Evolutionary conservation across 2,797 vertebrate genomes (phyloP), one percentile per base, ranked within the genome.

Genomic region (Florisuga fusca): DNA sequence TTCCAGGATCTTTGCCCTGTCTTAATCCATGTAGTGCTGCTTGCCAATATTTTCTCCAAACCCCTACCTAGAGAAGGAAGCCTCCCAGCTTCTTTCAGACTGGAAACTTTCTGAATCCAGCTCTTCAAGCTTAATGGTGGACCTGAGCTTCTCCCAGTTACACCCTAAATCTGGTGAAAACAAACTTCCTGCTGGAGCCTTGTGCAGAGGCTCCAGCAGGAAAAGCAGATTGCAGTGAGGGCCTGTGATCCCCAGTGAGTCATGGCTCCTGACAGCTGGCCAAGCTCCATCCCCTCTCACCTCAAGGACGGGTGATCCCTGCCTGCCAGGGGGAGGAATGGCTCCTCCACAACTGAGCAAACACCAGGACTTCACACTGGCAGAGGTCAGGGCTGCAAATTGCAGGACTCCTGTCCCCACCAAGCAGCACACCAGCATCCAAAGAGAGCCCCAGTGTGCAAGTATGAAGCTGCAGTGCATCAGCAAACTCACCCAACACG

Each of bases 391-490:
- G 67, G n/a, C 31, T 58, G 66, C 0, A 0, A 61, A 26, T 7
- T 1, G 19, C 76, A 68, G 58, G 36, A n/a, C 53, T 92, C 69
- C 63, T 50, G 73, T 38, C 69, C 62, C 93, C 38, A 2, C 87
- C 89, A 50, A 92, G 77, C 93, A 91, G 84, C 72, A 59, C n/a
- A 59, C 25, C 54, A 1, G 2, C 58, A 58, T 91, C 91, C 94
- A 90, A 88, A 88, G 76, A 86, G 34, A 88, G 90, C 66, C 87
- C 94, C 85, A 81, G 87, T 26, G n/a, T 89, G 75, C 81, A 90
- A 92, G 67, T 7, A 90, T 43, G 90, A 93, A 69, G 82, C 53
- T 50, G 91, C 41, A 72, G 79, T 2, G 0, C 76, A 66, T 84
- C 78, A 57, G 62, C 1, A 3, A 89, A 55, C 92, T 81, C 2